A percentile compares a stretch with the other conserved stretches of the same genome.
Conservation (phyloP, 53 echinoderm and acorn worm species). For the Antedon mediterranea region DNA sequence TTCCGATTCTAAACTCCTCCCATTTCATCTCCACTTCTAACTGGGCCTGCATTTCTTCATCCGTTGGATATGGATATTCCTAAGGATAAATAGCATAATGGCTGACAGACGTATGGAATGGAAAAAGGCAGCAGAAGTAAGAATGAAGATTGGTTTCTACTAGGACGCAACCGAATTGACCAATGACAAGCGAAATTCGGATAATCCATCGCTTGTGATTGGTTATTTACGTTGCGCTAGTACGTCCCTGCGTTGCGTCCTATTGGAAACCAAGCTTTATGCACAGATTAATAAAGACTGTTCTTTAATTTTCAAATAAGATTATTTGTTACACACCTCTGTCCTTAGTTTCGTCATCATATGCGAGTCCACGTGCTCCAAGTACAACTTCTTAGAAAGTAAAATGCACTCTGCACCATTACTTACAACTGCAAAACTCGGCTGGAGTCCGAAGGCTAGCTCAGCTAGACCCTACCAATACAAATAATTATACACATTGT, state of each 20-base stretch:
- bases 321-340: constrained; percentile 23
- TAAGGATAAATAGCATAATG: constrained; percentile 6
- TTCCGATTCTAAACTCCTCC: constrained; percentile 40
- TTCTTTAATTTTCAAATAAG: not conserved
- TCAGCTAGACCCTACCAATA: constrained; percentile 53
- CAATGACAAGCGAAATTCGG: too few species aligned
- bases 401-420: constrained; percentile 85
- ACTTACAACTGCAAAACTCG: constrained; percentile 71
- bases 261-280: too few species aligned
- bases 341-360: constrained; percentile 49
- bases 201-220: too few species aligned
- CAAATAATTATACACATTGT: not conserved
- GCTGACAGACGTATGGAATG: too few species aligned
- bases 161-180: too few species aligned
- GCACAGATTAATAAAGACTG: too few species aligned
- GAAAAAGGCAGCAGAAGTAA: too few species aligned
- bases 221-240: too few species aligned
- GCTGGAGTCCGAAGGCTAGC: constrained; percentile 57
- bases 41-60: constrained; percentile 56
- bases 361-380: constrained; percentile 43
- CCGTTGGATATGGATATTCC: constrained; percentile 59
- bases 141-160: too few species aligned
- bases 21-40: constrained; percentile 72
- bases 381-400: constrained; percentile 73
- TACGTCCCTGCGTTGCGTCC: too few species aligned